These are phyloP conservation scores for Chloropsis cyanopogon DNA, from an alignment of 2,113 vertebrate species.

Conservation along the genomic window DNA sequence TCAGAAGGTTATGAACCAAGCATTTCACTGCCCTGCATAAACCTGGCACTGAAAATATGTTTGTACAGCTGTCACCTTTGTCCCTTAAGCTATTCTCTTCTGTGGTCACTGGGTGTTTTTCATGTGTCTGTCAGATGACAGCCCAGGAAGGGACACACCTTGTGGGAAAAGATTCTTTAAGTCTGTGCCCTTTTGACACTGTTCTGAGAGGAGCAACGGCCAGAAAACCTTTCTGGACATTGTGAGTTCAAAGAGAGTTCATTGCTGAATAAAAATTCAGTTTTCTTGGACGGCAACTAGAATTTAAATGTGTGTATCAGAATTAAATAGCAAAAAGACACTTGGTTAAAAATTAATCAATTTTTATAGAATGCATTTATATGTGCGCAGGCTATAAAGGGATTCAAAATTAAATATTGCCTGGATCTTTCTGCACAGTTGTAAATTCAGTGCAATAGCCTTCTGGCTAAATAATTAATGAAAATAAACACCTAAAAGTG, in stretches of 20 bases:
- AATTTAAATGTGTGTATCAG: background rate
- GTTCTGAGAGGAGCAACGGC: background rate
- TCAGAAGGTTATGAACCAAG: background rate
- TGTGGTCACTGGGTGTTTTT: constrained; percentile 45
- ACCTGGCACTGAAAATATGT: constrained; percentile 44
- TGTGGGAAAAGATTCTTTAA: constrained; percentile 54
- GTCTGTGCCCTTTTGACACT: constrained; percentile 38
- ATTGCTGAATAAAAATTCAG: background rate
- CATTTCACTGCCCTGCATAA: background rate
- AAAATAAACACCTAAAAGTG: background rate
- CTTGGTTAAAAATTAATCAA: background rate
- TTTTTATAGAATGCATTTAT: background rate
- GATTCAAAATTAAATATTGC: background rate
- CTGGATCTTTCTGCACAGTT: background rate
- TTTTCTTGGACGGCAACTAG: background rate
- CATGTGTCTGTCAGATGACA: background rate
- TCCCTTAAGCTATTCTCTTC: constrained; percentile 37
- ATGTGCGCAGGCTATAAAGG: background rate
- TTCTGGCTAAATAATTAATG: background rate
- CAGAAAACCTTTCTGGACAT: background rate
- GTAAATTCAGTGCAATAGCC: background rate
- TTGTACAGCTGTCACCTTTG: constrained; percentile 57
- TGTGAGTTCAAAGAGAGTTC: background rate
- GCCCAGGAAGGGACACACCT: constrained; percentile 42
- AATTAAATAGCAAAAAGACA: background rate